Conservation (phyloP, 2,113 vertebrate genomes). For the Gasterosteus aculeatus region DNA sequence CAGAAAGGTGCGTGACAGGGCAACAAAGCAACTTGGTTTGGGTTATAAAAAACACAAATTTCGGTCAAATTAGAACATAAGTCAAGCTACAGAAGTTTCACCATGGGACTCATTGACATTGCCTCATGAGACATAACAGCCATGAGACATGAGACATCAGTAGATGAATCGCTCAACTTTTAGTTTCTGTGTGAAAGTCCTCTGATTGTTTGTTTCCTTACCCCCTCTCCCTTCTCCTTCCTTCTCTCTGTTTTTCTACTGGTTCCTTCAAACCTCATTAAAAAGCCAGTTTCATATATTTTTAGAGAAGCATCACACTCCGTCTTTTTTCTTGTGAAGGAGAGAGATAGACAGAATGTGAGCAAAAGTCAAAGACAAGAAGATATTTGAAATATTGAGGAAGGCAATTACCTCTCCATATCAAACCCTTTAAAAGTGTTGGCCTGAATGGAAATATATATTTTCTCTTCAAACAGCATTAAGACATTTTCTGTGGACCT, state of each 20-base stretch:
- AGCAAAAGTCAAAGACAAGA: neutral
- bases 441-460: neutral
- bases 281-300: neutral
- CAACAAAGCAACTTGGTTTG: neutral
- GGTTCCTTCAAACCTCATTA: slow-evolving; percentile 11
- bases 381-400: slow-evolving; percentile 13
- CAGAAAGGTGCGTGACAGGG: neutral
- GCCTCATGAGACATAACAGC: neutral
- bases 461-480: neutral
- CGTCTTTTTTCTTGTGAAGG: neutral
- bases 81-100: neutral
- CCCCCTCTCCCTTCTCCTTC: neutral
- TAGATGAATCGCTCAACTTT: neutral
- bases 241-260: neutral
- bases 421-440: neutral
- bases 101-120: neutral
- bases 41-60: neutral
- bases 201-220: neutral
- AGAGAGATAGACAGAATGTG: neutral
- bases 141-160: too few species aligned
- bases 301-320: neutral
- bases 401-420: slow-evolving; percentile 12
- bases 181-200: neutral
- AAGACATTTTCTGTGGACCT: neutral
- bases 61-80: neutral